A percentile compares a stretch with the other conserved stretches of the same genome.
Evolutionary conservation across 2,797 vertebrate genomes (phyloP).

Genomic region (Gymnoscopelus braueri): DNA sequence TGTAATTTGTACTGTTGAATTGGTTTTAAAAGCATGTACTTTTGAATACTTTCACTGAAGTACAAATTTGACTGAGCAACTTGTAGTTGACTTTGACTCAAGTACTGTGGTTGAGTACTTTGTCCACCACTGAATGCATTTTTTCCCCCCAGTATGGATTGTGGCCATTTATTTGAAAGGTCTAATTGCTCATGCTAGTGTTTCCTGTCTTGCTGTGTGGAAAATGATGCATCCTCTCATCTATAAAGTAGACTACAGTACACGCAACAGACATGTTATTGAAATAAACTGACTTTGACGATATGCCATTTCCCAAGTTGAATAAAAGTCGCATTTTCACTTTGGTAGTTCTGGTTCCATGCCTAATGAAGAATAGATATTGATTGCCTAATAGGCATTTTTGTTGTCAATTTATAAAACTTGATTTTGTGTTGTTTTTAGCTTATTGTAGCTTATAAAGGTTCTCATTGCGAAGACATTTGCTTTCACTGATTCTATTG

Average conservation of each 20-base stretch:
- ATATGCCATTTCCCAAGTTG: slow-evolving; percentile 10
- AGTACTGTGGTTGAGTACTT: no score
- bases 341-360: slow-evolving; percentile 42
- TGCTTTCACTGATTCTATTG: slow-evolving; percentile 35
- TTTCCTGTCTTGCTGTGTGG: slow-evolving; percentile 48
- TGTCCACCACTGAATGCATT: no score
- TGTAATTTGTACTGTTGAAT: no score
- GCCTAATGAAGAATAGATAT: slow-evolving; percentile 46
- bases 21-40: no score
- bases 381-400: not conserved
- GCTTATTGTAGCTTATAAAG: slow-evolving; percentile 29
- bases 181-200: slow-evolving; percentile 15
- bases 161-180: slow-evolving; percentile 8
- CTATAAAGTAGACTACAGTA: not conserved
- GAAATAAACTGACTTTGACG: slow-evolving; percentile 23
- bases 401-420: slow-evolving; percentile 1
- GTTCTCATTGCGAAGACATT: slow-evolving; percentile 33
- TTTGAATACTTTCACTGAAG: no score
- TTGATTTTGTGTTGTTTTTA: slow-evolving; percentile 25
- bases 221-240: not conserved
- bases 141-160: slow-evolving; percentile 21
- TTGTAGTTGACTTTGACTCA: slow-evolving; percentile 16
- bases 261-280: not conserved
- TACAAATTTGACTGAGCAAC: not conserved
- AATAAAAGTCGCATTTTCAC: slow-evolving; percentile 18